These are phyloP conservation scores for Apamea crenata DNA, from an alignment of 2,888 invertebrate genomes.

Conservation along the genomic window DNA sequence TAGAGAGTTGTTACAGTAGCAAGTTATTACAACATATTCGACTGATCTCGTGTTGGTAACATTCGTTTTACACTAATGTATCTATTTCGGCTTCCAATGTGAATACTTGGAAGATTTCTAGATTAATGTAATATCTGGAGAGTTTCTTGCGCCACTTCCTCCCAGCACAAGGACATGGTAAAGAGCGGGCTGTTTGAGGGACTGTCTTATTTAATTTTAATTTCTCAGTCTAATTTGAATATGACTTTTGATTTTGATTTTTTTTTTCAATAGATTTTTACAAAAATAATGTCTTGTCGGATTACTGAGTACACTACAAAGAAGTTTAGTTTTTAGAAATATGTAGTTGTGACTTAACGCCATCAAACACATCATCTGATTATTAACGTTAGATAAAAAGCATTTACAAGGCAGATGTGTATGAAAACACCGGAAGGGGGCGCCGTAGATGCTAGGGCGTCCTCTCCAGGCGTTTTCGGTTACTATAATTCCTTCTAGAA, in stretches of 20 bases:
- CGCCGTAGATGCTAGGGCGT: too few relatives aligned
- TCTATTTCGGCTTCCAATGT: not conserved
- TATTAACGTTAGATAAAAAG: not conserved
- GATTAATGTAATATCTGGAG: not conserved
- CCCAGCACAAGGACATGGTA: not conserved
- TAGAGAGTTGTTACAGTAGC: not conserved
- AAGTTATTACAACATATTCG: slow-evolving; percentile 27
- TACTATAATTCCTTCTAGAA: too few relatives aligned
- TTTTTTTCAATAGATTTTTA: not conserved
- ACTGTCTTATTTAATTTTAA: not conserved
- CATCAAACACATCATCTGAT: not conserved
- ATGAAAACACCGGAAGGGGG: too few relatives aligned
- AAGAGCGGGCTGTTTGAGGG: not conserved
- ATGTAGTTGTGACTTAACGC: not conserved
- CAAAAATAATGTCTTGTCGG: not conserved
- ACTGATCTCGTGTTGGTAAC: slow-evolving; percentile 2
- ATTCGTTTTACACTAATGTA: slow-evolving; percentile 6
- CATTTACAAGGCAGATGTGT: too few relatives aligned
- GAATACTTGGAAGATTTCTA: slow-evolving; percentile 2
- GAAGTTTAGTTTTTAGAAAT: not conserved
- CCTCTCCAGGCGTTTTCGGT: too few relatives aligned
- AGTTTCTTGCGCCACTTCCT: not conserved
- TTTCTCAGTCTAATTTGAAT: not conserved
- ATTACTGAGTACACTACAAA: not conserved
- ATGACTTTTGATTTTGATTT: not conserved